phyloP scores from a whole-genome alignment of 2,797 vertebrate genomes.

The Bufotes viridis region DNA sequence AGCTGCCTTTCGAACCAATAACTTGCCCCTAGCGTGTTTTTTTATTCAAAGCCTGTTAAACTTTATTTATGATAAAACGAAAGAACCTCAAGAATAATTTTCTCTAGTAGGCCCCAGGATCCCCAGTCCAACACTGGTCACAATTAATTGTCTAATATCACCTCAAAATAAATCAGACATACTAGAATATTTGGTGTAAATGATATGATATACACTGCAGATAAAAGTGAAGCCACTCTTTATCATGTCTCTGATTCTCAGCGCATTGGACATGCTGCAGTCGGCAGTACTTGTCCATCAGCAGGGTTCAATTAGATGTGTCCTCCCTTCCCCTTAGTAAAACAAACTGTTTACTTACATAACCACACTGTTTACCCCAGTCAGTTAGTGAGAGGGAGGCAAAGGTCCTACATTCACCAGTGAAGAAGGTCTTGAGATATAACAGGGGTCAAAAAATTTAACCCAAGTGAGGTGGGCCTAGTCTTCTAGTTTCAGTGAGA shows the following conservation, averaged over 20 bases:
- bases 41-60: too few relatives aligned
- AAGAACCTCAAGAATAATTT: too few relatives aligned
- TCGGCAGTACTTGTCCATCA: constrained; percentile 85
- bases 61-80: too few relatives aligned
- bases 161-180: too few relatives aligned
- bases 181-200: too few relatives aligned
- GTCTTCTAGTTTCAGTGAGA: constrained; percentile 75
- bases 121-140: too few relatives aligned
- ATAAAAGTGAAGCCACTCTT: neutral
- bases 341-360: constrained; percentile 86
- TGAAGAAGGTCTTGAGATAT: constrained; percentile 78
- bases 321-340: constrained; percentile 80
- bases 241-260: neutral
- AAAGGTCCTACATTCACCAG: constrained; percentile 78
- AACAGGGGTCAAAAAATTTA: constrained; percentile 80
- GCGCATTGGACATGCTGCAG: constrained; percentile 79
- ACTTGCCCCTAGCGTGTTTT: too few relatives aligned
- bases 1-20: too few relatives aligned
- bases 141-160: too few relatives aligned
- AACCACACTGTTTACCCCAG: constrained; percentile 83
- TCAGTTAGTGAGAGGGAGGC: constrained; percentile 67
- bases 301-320: constrained; percentile 82
- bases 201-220: too few relatives aligned
- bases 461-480: constrained; percentile 74
- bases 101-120: too few relatives aligned